Evolutionary conservation across 2,113 vertebrate genomes (phyloP).

Genomic region (Scomber scombrus): DNA sequence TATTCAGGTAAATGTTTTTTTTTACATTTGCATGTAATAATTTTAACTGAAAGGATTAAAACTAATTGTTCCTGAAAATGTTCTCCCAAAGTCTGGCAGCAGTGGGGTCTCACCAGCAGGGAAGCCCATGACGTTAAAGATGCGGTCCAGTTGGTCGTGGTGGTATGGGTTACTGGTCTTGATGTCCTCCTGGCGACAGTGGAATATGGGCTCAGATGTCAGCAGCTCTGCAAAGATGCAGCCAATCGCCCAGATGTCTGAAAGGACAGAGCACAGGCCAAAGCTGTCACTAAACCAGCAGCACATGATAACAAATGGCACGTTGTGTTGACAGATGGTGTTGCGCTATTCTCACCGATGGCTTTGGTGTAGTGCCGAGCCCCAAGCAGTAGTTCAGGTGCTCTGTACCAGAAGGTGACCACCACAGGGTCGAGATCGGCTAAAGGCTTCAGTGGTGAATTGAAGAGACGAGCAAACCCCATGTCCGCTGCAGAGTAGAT

Average conservation of each 20-base stretch:
- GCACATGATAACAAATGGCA: not conserved
- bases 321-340: conserved; percentile 24
- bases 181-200: conserved; percentile 99
- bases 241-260: conserved; percentile 99
- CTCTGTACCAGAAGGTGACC: conserved; percentile 99
- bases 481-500: conserved; percentile 91
- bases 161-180: conserved; percentile 99
- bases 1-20: not conserved
- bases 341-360: conserved; percentile 90
- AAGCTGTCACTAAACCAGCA: not conserved
- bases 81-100: not conserved
- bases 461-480: conserved; percentile 99
- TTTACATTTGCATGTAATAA: not conserved
- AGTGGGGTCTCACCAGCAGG: conserved; percentile 91
- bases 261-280: not conserved
- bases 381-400: conserved; percentile 97
- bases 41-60: too few relatives aligned
- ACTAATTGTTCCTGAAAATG: not conserved
- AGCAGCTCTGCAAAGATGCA: conserved; percentile 99
- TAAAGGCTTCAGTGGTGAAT: conserved; percentile 99
- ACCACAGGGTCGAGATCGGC: conserved; percentile 99
- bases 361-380: conserved; percentile 99
- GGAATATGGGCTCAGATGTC: conserved; percentile 99
- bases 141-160: conserved; percentile 99
- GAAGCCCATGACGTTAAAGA: conserved; percentile 99